phyloP scores from a whole-genome alignment of 2,797 vertebrate species.

The Anomalospiza imberbis region DNA sequence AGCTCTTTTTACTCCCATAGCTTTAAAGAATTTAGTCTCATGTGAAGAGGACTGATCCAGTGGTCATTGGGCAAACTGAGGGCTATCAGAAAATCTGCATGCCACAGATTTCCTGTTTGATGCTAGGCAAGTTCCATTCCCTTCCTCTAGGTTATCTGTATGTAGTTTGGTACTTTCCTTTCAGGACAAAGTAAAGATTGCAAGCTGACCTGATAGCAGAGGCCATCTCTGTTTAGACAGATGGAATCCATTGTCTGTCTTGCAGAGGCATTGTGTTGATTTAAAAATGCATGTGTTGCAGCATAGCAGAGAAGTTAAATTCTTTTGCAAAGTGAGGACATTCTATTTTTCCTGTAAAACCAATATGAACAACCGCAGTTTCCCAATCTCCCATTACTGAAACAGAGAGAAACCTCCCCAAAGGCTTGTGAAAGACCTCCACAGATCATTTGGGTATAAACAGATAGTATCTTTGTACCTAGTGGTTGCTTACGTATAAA shows the following conservation, averaged over 20 bases:
- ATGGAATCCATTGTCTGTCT: constrained; percentile 59
- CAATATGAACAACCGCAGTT: constrained; percentile 42
- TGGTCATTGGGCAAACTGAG: background rate
- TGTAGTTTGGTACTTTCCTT: constrained; percentile 11
- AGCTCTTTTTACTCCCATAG: background rate
- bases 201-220: constrained; percentile 31
- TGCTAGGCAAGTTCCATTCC: background rate
- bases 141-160: background rate
- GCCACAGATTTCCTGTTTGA: background rate
- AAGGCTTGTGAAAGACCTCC: constrained; percentile 61
- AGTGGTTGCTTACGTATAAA: constrained; percentile 45
- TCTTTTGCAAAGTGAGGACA: constrained; percentile 55
- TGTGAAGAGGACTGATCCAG: background rate
- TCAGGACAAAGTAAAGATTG: background rate
- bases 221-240: constrained; percentile 57
- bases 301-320: constrained; percentile 34
- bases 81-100: background rate
- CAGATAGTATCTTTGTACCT: constrained; percentile 60
- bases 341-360: constrained; percentile 53
- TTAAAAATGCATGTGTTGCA: constrained; percentile 43
- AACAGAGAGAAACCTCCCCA: constrained; percentile 41
- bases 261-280: constrained; percentile 49
- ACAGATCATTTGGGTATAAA: constrained; percentile 35
- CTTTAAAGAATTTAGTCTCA: background rate
- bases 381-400: constrained; percentile 53